A percentile compares a stretch with the other conserved stretches of the same genome.
Conservation (phyloP, 2,113 vertebrate species). For the Scortum barcoo region DNA sequence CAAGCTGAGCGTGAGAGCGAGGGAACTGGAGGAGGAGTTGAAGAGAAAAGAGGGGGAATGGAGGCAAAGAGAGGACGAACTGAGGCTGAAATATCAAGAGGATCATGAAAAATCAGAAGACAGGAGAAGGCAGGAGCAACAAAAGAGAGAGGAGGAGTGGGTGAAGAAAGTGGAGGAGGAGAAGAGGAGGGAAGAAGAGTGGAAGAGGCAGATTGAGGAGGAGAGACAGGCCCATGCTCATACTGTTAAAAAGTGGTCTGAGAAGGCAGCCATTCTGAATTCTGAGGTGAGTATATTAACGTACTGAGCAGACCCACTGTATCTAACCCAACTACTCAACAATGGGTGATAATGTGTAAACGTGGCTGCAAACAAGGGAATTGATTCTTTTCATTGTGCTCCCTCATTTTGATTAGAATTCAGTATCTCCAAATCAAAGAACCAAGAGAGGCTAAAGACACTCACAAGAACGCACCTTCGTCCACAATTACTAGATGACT, state of each 20-base stretch:
- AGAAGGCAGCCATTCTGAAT: conserved; percentile 45
- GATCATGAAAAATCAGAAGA: conserved; percentile 30
- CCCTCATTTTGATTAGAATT: conserved; percentile 13
- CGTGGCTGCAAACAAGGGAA: conserved; percentile 2
- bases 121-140: conserved; percentile 30
- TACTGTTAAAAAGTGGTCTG: conserved; percentile 31
- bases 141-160: conserved; percentile 32
- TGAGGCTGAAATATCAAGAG: conserved; percentile 36
- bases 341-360: conserved; percentile 31
- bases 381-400: neutral
- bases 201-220: conserved; percentile 27
- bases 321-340: neutral
- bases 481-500: conserved; percentile 11
- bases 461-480: neutral
- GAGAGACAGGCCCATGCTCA: conserved; percentile 39
- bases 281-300: conserved; percentile 49
- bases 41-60: conserved; percentile 34
- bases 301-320: conserved; percentile 17
- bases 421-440: neutral
- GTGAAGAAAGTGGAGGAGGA: conserved; percentile 7
- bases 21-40: conserved; percentile 55
- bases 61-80: conserved; percentile 25
- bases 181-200: conserved; percentile 10
- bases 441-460: neutral
- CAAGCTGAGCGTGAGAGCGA: conserved; percentile 44